Percentiles rank a stretch among this genome's conserved stretches.
Conservation (phyloP, 2,888 invertebrate genomes). For the Netelia virgata region DNA sequence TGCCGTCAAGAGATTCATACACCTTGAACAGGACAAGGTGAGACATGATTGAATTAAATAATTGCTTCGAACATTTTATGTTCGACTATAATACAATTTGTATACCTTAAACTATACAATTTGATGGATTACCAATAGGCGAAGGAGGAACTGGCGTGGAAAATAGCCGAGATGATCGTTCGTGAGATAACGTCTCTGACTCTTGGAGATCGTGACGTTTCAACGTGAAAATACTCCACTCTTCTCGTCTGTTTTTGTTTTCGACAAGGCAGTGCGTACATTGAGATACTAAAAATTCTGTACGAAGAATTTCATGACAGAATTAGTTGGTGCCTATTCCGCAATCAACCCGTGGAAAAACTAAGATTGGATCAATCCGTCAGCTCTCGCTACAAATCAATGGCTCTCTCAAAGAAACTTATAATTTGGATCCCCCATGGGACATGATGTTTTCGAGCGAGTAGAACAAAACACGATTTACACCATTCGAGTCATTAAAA, state of each 20-base stretch:
- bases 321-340: not conserved
- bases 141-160: conserved; percentile 98
- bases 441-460: conserved; percentile 23
- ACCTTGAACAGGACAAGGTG: conserved; percentile 93
- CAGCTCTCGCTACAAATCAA: conserved; percentile 19
- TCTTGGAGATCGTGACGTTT: conserved; percentile 85
- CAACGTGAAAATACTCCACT: conserved; percentile 76
- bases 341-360: not conserved
- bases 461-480: conserved; percentile 27
- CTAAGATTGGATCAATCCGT: conserved; percentile 20
- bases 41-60: conserved; percentile 53
- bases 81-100: conserved; percentile 2
- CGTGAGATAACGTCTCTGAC: conserved; percentile 97
- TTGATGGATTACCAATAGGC: conserved; percentile 84
- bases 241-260: conserved; percentile 17
- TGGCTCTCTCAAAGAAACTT: conserved; percentile 39
- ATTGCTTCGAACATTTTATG: conserved; percentile 17
- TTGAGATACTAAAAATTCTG: too few species aligned
- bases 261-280: not conserved
- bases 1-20: conserved; percentile 93
- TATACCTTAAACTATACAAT: not conserved
- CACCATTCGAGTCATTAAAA: not conserved
- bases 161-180: conserved; percentile 98
- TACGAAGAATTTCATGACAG: too few species aligned
- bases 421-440: conserved; percentile 15